Base-by-base conservation (phyloP, 64 coral and sea anemone species). In the Hydrozoanthus tunicans region DNA sequence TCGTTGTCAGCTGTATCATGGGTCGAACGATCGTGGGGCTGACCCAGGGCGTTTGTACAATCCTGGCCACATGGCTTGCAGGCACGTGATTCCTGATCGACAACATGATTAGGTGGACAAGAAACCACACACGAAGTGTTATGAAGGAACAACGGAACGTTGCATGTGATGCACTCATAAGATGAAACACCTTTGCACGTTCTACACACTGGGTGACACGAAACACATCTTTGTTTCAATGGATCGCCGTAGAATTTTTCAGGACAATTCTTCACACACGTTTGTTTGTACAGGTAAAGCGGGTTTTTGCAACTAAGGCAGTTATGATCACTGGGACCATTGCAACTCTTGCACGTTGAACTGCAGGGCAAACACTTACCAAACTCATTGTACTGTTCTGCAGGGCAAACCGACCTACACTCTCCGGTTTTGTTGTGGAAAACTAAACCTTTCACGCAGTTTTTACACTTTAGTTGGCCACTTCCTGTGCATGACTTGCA, bases 131-230 rank as follows among this genome's bases (percentile, higher is more conserved):
- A 99, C 6, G 92, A 51, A 24, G 79, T 89, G 14, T 93, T 73
- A 61, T 99, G 80, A 77, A 96, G 75, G 78, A 91, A 99, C 4
- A 99, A 77, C 12, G 92, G 89, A 6, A 26, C 81, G 5, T 63
- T 85, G 63, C 97, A 99, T 9, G 80, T 75, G 4, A 58, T 77
- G 79, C 97, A 99, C 25, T 65, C 77, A 53, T 90, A 65, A 13
- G 70, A 23, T 8, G 91, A 89, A 23, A 73, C 10, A 52, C 92
- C 94, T 56, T 86, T 74, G 78, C 97, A 99, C 6, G 80, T 90
- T 85, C 68, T 66, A 65, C 97, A 99, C 10, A 93, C 71, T n/a
- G 94, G 89, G 78, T 99, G 97, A 69, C 97, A 99, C 7, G 54
- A 53, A 10, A 13, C 5, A 51, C 97, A 99, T 57, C 84, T 85